These are phyloP conservation scores for Phaethon lepturus DNA, from an alignment of 2,113 vertebrate species.

Conservation along the genomic window DNA sequence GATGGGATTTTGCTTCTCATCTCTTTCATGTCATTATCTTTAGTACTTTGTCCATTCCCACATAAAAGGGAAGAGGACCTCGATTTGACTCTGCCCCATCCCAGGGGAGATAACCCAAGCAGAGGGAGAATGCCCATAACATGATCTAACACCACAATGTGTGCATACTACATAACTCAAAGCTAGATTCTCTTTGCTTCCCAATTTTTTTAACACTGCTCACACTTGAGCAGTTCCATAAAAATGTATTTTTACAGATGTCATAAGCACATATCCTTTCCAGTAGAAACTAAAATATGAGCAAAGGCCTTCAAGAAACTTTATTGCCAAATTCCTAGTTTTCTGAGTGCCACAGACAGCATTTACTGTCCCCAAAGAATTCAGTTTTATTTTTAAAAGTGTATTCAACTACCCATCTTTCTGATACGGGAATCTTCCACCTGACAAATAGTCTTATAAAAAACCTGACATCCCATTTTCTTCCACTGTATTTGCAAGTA, in stretches of 20 bases:
- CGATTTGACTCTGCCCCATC: not conserved
- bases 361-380: not conserved
- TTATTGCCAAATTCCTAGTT: not conserved
- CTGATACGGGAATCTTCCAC: not conserved
- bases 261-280: not conserved
- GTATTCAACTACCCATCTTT: not conserved
- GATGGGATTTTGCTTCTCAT: too few relatives aligned
- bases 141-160: not conserved
- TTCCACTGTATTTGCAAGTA: not conserved
- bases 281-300: not conserved
- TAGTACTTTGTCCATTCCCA: not conserved
- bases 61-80: not conserved
- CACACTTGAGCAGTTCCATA: not conserved
- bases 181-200: not conserved
- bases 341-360: not conserved
- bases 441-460: not conserved
- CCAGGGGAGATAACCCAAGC: not conserved
- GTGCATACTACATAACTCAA: not conserved
- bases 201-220: not conserved
- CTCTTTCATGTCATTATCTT: not conserved
- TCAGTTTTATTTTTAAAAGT: not conserved
- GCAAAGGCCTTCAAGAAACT: not conserved
- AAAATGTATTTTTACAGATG: not conserved
- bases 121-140: not conserved
- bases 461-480: not conserved